These are phyloP conservation scores for Hycleus phaleratus DNA, from an alignment of 1,140 invertebrate genomes.

Conservation along the genomic window DNA sequence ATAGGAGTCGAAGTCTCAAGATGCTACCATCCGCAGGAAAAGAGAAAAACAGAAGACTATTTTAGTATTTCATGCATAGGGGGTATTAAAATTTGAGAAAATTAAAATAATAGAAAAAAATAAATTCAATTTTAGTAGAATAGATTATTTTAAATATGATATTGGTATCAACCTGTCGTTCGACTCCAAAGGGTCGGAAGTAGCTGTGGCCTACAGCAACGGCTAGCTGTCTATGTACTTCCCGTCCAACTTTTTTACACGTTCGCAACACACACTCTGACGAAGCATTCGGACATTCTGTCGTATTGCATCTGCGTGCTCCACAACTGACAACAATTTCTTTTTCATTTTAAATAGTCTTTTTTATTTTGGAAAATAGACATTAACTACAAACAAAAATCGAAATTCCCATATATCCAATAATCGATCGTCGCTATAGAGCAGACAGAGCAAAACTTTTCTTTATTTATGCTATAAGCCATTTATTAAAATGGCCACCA, in stretches of 20 bases:
- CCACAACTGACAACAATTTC: conserved; percentile 1
- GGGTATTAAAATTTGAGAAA: neutral
- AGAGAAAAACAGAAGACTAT: conserved; percentile 3
- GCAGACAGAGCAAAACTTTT: conserved; percentile 10
- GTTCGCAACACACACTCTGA: conserved; percentile 26
- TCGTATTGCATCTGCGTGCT: conserved; percentile 12
- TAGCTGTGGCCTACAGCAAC: conserved; percentile 55
- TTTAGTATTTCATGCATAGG: conserved; percentile 10
- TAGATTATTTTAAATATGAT: neutral
- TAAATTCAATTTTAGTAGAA: neutral
- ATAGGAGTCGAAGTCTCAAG: conserved; percentile 38
- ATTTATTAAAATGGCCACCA: neutral
- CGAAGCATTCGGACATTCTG: conserved; percentile 16
- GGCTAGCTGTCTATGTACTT: conserved; percentile 55
- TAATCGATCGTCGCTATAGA: neutral
- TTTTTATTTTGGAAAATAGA: neutral
- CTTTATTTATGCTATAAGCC: conserved; percentile 3
- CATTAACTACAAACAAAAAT: conserved; percentile 2
- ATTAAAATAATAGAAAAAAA: neutral
- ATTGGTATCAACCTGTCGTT: conserved; percentile 28
- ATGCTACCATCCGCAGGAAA: conserved; percentile 32
- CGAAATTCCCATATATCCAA: too few relatives aligned
- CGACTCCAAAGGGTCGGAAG: conserved; percentile 41
- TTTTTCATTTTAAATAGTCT: conserved; percentile 1
- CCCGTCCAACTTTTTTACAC: conserved; percentile 36